Conservation (phyloP, 1,140 invertebrate genomes). For the Pteromalus puparum region DNA sequence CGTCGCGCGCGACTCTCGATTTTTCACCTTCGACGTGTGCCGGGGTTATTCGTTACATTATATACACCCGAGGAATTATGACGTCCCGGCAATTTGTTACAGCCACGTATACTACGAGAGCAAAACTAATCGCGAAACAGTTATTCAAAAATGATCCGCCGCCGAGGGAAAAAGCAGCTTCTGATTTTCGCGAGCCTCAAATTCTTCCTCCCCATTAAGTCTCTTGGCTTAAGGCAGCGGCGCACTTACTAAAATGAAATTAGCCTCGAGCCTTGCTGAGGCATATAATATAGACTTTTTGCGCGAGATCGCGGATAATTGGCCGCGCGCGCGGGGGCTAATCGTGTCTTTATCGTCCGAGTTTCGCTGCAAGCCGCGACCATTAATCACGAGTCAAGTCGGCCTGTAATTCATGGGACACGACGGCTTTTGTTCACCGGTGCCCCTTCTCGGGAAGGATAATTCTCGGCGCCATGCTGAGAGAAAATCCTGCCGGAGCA, state of each 20-base stretch:
- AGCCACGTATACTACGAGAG: too few species aligned
- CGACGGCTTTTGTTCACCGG: conserved; percentile 37
- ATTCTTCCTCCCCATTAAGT: conserved; percentile 32
- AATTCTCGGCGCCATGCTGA: conserved; percentile 12
- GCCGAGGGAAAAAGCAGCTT: too few species aligned
- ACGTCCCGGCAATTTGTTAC: neutral
- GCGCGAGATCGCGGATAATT: conserved; percentile 37
- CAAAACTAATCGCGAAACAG: too few species aligned
- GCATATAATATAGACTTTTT: conserved; percentile 16
- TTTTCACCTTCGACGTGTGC: conserved; percentile 24
- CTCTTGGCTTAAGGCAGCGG: neutral
- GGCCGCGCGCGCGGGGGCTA: conserved; percentile 12
- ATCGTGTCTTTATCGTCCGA: conserved; percentile 43
- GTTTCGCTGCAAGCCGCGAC: neutral
- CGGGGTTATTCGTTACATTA: neutral
- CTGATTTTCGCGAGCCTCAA: neutral
- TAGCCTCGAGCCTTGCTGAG: neutral
- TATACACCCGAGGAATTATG: neutral
- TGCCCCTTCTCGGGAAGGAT: neutral
- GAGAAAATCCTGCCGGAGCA: conserved; percentile 11
- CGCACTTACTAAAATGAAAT: conserved; percentile 37
- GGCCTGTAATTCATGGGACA: conserved; percentile 39
- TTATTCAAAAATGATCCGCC: too few species aligned
- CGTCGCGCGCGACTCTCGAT: neutral
- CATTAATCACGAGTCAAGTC: conserved; percentile 37